These are phyloP conservation scores for Pseudonaja textilis DNA, from an alignment of 2,113 vertebrate genomes.

Conservation along the genomic window DNA sequence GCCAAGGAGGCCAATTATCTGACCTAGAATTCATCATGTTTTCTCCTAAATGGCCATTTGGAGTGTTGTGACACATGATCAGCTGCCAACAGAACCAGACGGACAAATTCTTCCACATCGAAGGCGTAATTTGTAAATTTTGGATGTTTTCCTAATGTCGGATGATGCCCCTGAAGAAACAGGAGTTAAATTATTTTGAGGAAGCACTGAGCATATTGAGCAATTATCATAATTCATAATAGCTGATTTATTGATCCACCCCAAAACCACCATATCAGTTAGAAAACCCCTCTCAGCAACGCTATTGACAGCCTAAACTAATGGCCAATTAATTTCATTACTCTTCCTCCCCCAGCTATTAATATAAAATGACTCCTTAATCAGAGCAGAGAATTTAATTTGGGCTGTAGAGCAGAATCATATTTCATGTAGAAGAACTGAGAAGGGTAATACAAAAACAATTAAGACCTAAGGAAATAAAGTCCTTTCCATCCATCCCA, in stretches of 20 bases:
- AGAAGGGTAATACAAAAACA: conserved; percentile 13
- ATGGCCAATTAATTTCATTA: conserved; percentile 53
- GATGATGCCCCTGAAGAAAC: conserved; percentile 89
- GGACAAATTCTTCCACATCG: conserved; percentile 90
- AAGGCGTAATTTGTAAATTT: conserved; percentile 99
- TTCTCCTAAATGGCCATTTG: conserved; percentile 77
- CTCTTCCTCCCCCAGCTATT: conserved; percentile 34
- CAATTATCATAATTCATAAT: conserved; percentile 45
- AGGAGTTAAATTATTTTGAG: conserved; percentile 26
- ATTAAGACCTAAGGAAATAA: background rate
- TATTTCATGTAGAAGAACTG: conserved; percentile 9
- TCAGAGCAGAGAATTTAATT: conserved; percentile 40
- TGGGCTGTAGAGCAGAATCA: conserved; percentile 23
- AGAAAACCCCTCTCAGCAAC: conserved; percentile 17
- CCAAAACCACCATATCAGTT: conserved; percentile 37
- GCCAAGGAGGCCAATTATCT: conserved; percentile 23
- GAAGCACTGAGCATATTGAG: conserved; percentile 22
- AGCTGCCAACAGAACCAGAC: conserved; percentile 83
- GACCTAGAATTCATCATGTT: conserved; percentile 83
- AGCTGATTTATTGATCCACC: conserved; percentile 42
- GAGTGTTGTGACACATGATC: conserved; percentile 82
- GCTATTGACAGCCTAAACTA: conserved; percentile 44
- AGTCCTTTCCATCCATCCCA: background rate
- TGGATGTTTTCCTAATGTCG: conserved; percentile 92
- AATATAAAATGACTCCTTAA: conserved; percentile 49